Evolutionary conservation across 2,888 invertebrate genomes (phyloP).

Genomic region (Rhagonycha fulva): DNA sequence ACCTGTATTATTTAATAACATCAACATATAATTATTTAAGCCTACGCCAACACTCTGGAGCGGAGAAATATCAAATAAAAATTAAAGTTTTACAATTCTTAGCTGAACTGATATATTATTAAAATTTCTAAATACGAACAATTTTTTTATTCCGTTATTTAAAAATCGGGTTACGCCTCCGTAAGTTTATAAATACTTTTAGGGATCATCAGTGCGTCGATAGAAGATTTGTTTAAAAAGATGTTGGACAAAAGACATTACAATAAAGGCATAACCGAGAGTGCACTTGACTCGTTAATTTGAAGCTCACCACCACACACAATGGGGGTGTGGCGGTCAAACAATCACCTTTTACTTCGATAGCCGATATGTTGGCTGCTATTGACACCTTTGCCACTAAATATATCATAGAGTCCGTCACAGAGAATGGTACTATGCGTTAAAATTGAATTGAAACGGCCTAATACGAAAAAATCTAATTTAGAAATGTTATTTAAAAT

Average conservation of each 20-base stretch:
- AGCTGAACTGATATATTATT: background rate
- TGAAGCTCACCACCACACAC: slow-evolving; percentile 35
- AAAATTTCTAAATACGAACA: background rate
- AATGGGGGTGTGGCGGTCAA: slow-evolving; percentile 43
- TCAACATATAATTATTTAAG: background rate
- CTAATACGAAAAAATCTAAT: slow-evolving; percentile 4
- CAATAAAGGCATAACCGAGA: slow-evolving; percentile 26
- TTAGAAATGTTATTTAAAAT: slow-evolving; percentile 19
- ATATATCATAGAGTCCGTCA: slow-evolving; percentile 20
- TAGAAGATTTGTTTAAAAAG: background rate
- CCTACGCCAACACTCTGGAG: background rate
- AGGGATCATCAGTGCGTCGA: background rate
- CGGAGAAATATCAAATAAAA: background rate
- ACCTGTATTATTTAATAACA: background rate
- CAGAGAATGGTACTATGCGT: slow-evolving; percentile 16
- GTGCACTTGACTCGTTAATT: slow-evolving; percentile 48
- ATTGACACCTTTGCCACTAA: slow-evolving; percentile 41
- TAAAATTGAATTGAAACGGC: slow-evolving; percentile 26
- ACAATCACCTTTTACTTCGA: slow-evolving; percentile 44
- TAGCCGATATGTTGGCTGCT: slow-evolving; percentile 42
- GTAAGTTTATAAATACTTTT: background rate
- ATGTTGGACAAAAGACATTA: background rate
- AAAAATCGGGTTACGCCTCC: too few species aligned
- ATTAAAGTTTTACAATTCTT: background rate
- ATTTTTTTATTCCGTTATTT: background rate